Evolutionary conservation across 2,888 invertebrate species (phyloP).

Genomic region (Ptychoptera albimana): DNA sequence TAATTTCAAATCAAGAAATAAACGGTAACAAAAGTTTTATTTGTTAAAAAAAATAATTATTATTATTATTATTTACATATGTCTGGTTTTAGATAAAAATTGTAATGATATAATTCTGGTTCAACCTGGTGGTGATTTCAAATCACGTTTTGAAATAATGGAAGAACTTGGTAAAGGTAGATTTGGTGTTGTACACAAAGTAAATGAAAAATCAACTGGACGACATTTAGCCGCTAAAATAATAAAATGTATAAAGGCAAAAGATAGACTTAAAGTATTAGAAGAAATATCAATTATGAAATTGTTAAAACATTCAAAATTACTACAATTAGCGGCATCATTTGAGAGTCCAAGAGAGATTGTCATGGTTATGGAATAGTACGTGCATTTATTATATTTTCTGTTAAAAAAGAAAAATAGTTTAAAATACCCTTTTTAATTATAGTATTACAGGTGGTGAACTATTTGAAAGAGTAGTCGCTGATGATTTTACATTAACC

Average conservation of each 20-base stretch:
- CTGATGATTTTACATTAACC: conserved; percentile 81
- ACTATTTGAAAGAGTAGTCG: conserved; percentile 82
- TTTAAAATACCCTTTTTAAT: conserved; percentile 12
- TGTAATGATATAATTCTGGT: conserved; percentile 26
- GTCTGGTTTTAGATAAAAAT: not conserved
- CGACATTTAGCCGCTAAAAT: conserved; percentile 69
- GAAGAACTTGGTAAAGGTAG: conserved; percentile 64
- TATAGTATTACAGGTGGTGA: conserved; percentile 83
- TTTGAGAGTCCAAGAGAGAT: conserved; percentile 63
- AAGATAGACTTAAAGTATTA: conserved; percentile 58
- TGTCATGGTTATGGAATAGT: conserved; percentile 86
- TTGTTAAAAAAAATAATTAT: conserved; percentile 5
- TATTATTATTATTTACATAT: not conserved
- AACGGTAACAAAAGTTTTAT: conserved; percentile 9
- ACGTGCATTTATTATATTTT: conserved; percentile 29
- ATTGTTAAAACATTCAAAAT: conserved; percentile 62
- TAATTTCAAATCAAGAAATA: conserved; percentile 15
- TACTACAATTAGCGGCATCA: conserved; percentile 68
- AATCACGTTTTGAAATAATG: conserved; percentile 42
- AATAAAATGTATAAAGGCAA: conserved; percentile 53
- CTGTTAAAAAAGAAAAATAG: conserved; percentile 1
- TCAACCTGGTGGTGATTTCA: conserved; percentile 41
- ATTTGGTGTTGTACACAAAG: conserved; percentile 53
- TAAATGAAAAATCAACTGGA: conserved; percentile 45
- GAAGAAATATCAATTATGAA: conserved; percentile 83